Evolutionary conservation across 2,797 vertebrate species (phyloP), one percentile per base, ranked within the genome.

Genomic region (Trachops cirrhosus): DNA sequence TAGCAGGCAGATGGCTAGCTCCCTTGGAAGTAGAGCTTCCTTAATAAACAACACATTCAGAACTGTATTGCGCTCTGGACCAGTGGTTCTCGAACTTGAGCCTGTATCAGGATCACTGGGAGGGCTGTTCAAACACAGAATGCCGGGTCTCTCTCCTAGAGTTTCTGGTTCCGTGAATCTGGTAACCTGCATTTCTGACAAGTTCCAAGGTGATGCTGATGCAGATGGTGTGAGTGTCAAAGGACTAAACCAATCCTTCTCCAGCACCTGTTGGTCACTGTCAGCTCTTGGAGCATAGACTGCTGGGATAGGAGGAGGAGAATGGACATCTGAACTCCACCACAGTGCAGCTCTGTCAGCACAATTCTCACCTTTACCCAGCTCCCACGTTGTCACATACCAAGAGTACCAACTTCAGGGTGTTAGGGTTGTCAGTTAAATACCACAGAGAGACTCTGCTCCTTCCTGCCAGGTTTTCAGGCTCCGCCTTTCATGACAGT

Each of bases 381-480:
- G 32, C 37, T 73, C 37, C 50, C 52, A 70, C 0, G 1, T 48
- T 34, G 64, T 93, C 79, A 57, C 34, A 22, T 48, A 67, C 85
- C 64, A 94, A 71, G 39, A 67, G 37, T 62, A 86, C 24, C 50
- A 22, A 80, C 91, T 64, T 89, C 62, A 89, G 85, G 87, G 85
- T 59, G 39, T 29, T 34, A 64, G 52, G 34, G 52, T 79, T 92
- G 67, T 64, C 34, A 89, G 39, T 84, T 89, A 67, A 89, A 46
- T 32, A n/a, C 84, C 75, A n/a, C 21, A 79, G 90, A 91, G 70
- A 71, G 80, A 68, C 34, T 62, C 37, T 34, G 50, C 8, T 75
- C 46, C 39, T 84, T 74, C 68, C 75, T 74, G 34, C 70, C 29
- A 97, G 90, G 75, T 77, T 79, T 94, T 79, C 80, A 89, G 37